phyloP scores from a whole-genome alignment of 2,797 vertebrate species.

The Selene dorsalis region DNA sequence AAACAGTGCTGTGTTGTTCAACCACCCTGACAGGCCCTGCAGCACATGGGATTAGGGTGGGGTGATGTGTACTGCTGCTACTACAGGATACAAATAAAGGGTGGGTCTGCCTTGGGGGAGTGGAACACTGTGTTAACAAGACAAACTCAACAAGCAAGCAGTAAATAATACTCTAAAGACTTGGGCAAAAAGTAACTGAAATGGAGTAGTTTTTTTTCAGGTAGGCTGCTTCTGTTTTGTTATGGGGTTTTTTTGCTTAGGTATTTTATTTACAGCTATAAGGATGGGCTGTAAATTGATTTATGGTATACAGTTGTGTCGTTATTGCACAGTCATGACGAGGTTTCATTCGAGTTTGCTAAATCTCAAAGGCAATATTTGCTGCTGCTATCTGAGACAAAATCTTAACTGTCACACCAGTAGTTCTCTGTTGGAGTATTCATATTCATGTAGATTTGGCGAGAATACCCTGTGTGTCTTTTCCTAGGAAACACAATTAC shows the following conservation, averaged over 20 bases:
- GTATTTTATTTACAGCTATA: not conserved
- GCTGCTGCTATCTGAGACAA: constrained; percentile 1
- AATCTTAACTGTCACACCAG: not conserved
- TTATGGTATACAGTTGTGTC: not conserved
- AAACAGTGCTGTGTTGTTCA: constrained; percentile 62
- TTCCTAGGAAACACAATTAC: not conserved
- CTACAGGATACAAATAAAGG: constrained; percentile 63
- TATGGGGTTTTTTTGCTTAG: not conserved
- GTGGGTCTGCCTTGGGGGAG: constrained; percentile 56
- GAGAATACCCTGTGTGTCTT: not conserved
- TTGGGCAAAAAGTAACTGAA: constrained; percentile 17
- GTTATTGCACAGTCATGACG: not conserved
- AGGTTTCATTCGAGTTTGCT: not conserved
- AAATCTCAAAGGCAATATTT: not conserved
- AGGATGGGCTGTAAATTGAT: not conserved
- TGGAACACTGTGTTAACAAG: constrained; percentile 40
- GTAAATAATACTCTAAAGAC: constrained; percentile 8
- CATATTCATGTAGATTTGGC: not conserved
- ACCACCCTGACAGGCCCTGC: constrained; percentile 75
- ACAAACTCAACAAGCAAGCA: constrained; percentile 37
- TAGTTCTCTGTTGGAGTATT: not conserved
- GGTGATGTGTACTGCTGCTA: constrained; percentile 38
- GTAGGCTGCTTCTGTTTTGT: too few relatives aligned
- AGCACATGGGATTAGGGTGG: constrained; percentile 55
- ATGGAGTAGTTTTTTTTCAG: not conserved